Base-by-base conservation (phyloP, 2,113 vertebrate genomes). In the Gasterosteus nipponicus region DNA sequence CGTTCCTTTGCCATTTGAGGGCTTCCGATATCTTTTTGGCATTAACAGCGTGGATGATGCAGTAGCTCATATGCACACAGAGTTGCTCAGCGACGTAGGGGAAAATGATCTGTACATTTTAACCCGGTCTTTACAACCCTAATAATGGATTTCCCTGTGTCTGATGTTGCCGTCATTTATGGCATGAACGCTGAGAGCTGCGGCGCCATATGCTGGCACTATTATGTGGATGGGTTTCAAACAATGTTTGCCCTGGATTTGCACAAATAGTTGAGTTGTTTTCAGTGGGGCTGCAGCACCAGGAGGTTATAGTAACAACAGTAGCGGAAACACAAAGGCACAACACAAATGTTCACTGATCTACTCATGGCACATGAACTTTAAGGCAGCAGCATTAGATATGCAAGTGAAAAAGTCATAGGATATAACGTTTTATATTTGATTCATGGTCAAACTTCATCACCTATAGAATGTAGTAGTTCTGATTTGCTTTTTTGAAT, bases 1-100 rank as follows among this genome's bases (percentile, higher is more conserved):
- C 81, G 81, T 82, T 71, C 79, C 78, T 80, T 81, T 59, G 79
- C 87, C 81, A 42, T 88, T 89, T 90, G 82, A 88, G 77, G 75
- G 82, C 70, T 82, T 86, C 81, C 59, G 78, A 82, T 84, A 80
- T 89, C 82, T 87, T 69, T 83, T 85, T 82, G 78, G 76, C 86
- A 85, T 86, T 89, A 80, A 84, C 77, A 67, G 59, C 42, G 33
- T 62, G 79, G 71, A 74, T 66, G 66, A 87, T 82, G 84, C 85
- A 80, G 80, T 81, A 64, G 73, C 78, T 79, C 72, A 65, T 81
- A 44, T 76, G 70, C 62, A 68, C 69, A 69, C 61, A 68, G 51
- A 75, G 68, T 74, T 80, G 77, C 85, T 89, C 87, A 73, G 44
- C 78, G 68, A 73, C 1, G 51, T 39, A 15, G 42, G 54, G 22